Percentiles rank a stretch among this genome's conserved stretches.
Conservation (phyloP, 2,888 invertebrate genomes). For the Oscheius myriophilus region DNA sequence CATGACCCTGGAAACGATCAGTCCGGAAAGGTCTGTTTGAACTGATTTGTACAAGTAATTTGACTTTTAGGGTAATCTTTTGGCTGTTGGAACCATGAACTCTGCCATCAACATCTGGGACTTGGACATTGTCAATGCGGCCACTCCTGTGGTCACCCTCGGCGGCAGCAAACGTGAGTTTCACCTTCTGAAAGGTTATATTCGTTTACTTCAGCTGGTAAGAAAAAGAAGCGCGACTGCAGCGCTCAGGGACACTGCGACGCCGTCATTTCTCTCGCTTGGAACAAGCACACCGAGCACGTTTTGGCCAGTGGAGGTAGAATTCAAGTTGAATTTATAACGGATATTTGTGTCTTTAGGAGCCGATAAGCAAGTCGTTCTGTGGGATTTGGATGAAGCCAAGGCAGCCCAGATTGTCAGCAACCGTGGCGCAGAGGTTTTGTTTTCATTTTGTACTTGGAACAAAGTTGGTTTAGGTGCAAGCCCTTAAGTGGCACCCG, state of each 20-base stretch:
- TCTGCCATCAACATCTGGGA: constrained; percentile 96
- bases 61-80: constrained; percentile 79
- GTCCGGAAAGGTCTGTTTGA: constrained; percentile 37
- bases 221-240: constrained; percentile 60
- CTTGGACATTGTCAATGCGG: constrained; percentile 87
- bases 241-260: constrained; percentile 80
- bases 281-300: constrained; percentile 80
- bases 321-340: not conserved
- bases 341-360: constrained; percentile 32
- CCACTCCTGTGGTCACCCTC: constrained; percentile 87
- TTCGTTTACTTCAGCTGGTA: constrained; percentile 29
- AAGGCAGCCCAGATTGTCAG: constrained; percentile 76
- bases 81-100: constrained; percentile 91
- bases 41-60: not conserved
- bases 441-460: not conserved
- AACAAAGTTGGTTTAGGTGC: constrained; percentile 73
- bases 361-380: constrained; percentile 84
- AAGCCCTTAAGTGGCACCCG: constrained; percentile 85
- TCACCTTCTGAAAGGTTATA: no score
- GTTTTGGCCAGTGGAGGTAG: constrained; percentile 88
- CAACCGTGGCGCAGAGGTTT: constrained; percentile 44
- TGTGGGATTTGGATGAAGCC: constrained; percentile 91
- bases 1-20: constrained; percentile 82
- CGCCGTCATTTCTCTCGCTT: constrained; percentile 88
- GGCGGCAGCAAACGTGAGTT: constrained; percentile 34